Conservation (phyloP, 2,797 vertebrate species). For the Hypotaenidia okinawae region DNA sequence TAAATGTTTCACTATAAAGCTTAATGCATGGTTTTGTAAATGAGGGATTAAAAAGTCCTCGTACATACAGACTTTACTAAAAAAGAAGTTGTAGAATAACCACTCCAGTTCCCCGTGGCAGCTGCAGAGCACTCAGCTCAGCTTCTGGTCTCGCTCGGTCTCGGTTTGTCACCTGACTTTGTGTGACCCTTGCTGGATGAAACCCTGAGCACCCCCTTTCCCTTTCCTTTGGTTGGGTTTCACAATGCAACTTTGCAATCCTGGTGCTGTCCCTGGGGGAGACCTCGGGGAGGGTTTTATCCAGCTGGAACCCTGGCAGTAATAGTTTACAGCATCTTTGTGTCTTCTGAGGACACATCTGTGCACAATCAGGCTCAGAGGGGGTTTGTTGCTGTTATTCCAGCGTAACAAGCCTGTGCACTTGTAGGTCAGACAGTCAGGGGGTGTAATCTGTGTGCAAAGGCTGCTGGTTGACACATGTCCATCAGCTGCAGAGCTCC, state of each 20-base stretch:
- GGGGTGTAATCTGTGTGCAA: not conserved
- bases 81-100: not conserved
- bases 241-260: not conserved
- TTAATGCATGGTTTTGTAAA: slow-evolving; percentile 9
- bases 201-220: not conserved
- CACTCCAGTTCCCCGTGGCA: not conserved
- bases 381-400: not conserved
- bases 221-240: not conserved
- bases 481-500: not conserved
- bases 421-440: not conserved
- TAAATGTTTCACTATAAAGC: not conserved
- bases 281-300: not conserved
- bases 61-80: not conserved
- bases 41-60: not conserved
- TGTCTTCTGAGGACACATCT: not conserved
- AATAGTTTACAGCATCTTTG: not conserved
- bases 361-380: slow-evolving; percentile 21
- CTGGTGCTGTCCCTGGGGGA: slow-evolving; percentile 8
- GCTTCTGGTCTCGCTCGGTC: not conserved
- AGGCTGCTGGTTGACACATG: not conserved
- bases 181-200: not conserved
- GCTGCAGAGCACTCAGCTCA: not conserved
- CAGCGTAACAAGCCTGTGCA: not conserved
- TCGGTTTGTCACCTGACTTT: not conserved
- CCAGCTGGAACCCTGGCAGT: not conserved